Evolutionary conservation across 2,113 vertebrate species (phyloP).

Genomic region (Callipepla californica): DNA sequence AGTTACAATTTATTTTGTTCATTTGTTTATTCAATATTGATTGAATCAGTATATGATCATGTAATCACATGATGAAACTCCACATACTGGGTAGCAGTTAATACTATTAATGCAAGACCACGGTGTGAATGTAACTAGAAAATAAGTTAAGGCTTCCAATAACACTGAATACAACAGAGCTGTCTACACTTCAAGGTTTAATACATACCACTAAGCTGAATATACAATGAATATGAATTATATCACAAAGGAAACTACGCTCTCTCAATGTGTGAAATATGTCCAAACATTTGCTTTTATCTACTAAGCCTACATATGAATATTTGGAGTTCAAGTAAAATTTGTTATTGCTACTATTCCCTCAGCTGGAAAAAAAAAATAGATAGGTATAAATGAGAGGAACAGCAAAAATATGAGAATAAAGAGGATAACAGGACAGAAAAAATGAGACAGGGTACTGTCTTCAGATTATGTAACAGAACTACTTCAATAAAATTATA

Average conservation of each 20-base stretch:
- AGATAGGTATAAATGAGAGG: not conserved
- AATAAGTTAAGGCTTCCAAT: not conserved
- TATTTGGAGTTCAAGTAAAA: not conserved
- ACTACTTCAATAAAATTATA: not conserved
- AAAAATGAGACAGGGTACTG: not conserved
- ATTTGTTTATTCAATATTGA: too few species aligned
- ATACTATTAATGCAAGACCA: not conserved
- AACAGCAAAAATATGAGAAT: not conserved
- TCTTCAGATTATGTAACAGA: not conserved
- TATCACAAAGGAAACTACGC: not conserved
- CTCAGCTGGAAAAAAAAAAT: not conserved
- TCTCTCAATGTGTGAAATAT: not conserved
- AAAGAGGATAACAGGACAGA: not conserved
- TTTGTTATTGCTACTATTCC: not conserved
- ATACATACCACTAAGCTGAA: not conserved
- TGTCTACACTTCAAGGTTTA: not conserved
- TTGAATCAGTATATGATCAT: not conserved
- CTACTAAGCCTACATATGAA: not conserved
- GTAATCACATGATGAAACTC: not conserved
- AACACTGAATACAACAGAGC: not conserved
- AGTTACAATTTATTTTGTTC: not conserved
- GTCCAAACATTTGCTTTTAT: slow-evolving; percentile 15
- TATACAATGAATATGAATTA: not conserved
- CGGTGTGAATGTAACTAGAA: not conserved
- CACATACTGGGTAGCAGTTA: not conserved